Base-by-base conservation (phyloP, 2,113 vertebrate genomes). In the Hoplias malabaricus region DNA sequence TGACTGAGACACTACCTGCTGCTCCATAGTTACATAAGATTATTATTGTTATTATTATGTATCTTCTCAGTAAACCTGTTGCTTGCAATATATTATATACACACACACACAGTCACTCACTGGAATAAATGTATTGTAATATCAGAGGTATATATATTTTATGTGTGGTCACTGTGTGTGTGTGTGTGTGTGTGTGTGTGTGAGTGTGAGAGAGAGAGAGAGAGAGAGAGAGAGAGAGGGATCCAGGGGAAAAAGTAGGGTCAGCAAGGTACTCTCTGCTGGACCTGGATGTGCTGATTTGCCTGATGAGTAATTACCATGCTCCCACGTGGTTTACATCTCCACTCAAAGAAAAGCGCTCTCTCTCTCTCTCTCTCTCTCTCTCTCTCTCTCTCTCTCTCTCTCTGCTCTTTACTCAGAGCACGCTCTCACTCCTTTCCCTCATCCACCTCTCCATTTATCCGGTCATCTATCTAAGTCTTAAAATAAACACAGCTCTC, bases 391-490 rank as follows among this genome's bases (percentile, higher is more conserved):
- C 53, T 43, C 42, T 23, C 29, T 14, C 33, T 11, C n/a, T 54
- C 46, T 29, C 31, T 25, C 38, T 5, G 8, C 33, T 50, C 43
- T 61, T 48, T 66, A 16, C 53, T 48, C 53, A 59, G 25, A 54
- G 59, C 59, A 19, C 27, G 27, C 27, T 59, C 54, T 61, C 3
- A 13, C 33, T 25, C 42, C 69, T 69, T 67, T 43, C 48, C 43
- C 27, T 59, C 63, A 40, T 69, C 78, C 66, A 74, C 43, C 46
- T 50, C 61, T 72, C 59, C 13, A 27, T 53, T 21, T 46, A 31
- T 25, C 25, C 31, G 50, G 54, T 59, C 53, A 73, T 67, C 74
- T 36, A 82, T 78, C 70, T 50, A 73, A 70, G 74, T 71, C 73
- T 56, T 34, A 70, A 53, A 62, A 73, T 68, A 78, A 74, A 78